Base-by-base conservation (phyloP, 2,797 vertebrate genomes). In the Notamacropus eugenii region DNA sequence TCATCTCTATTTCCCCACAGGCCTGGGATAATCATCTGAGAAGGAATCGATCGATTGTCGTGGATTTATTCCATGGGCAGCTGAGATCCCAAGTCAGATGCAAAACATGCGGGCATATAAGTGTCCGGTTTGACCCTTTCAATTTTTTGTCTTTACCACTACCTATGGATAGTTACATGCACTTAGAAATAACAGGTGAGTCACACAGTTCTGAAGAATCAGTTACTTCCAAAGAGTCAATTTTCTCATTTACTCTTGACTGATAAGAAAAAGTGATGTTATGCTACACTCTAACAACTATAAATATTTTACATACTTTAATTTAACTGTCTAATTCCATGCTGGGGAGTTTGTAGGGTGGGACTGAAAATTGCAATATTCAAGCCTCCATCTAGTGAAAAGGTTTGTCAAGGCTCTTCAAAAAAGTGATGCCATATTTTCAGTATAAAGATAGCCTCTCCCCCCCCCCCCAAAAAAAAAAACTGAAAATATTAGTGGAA, bases 91-190 rank as follows among this genome's bases (percentile, higher is more conserved):
- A 99, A 99, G 99, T 99, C 50, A 99, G 99, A 98, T 99, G 99
- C 97, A 99, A 99, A 98, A 99, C 99, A 14, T 99, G 99, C 56
- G 99, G 99, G 29, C 99, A 99, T 98, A 99, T 99, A 98, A 99
- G 99, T 74, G 99, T 99, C 93, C 99, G 99, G 96, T 99, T 99
- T 55, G 99, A 99, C 98, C 99, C 99, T 94, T 99, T 99, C 98
- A 99, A 99, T 99, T 99, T 99, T 98, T 99, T 99, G 95, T 99
- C 99, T 16, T 98, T 99, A 94, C 99, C 99, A 57, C 99, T 99
- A 94, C 99, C 99, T 96, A 99, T 99, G 99, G 99, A 99, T 98
- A 99, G 99, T 98, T 99, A 99, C 97, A 99, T 99, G 99, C 99
- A 99, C 97, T 98, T 99, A 98, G 99, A 99, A 99, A 99, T 99